Evolutionary conservation across 2,888 invertebrate genomes (phyloP).

Genomic region (Anoplius nigerrimus): DNA sequence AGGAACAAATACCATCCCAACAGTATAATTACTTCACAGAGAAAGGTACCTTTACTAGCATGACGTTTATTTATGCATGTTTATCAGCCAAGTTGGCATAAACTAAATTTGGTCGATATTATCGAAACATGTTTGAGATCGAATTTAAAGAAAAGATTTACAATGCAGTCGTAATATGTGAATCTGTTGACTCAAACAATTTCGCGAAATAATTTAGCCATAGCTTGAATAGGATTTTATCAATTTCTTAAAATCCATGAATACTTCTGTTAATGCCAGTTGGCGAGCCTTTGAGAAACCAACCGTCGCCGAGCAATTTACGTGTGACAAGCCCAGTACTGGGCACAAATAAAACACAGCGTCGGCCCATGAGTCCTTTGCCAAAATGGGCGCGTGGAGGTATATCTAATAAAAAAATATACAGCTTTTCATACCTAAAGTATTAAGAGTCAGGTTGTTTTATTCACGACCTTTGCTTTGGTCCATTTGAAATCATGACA

Average conservation of each 20-base stretch:
- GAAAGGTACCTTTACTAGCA: slow-evolving; percentile 76
- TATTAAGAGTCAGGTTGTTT: slow-evolving; percentile 1
- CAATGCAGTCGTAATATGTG: no score
- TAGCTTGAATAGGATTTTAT: no score
- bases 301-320: slow-evolving; percentile 75
- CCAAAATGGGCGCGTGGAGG: slow-evolving; percentile 79
- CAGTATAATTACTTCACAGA: slow-evolving; percentile 77
- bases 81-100: slow-evolving; percentile 28
- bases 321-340: slow-evolving; percentile 74
- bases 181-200: no score
- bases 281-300: slow-evolving; percentile 77
- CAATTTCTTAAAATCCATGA: not conserved
- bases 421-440: not conserved
- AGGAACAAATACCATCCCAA: slow-evolving; percentile 72
- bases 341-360: slow-evolving; percentile 67
- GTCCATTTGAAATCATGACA: slow-evolving; percentile 7
- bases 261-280: slow-evolving; percentile 68
- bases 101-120: no score
- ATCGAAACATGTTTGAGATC: no score
- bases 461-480: not conserved
- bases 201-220: no score
- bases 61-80: slow-evolving; percentile 55
- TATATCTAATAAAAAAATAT: slow-evolving; percentile 61
- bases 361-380: slow-evolving; percentile 77
- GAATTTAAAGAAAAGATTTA: no score